Evolutionary conservation across 2,113 vertebrate species (phyloP).

Genomic region (Rafetus swinhoei): DNA sequence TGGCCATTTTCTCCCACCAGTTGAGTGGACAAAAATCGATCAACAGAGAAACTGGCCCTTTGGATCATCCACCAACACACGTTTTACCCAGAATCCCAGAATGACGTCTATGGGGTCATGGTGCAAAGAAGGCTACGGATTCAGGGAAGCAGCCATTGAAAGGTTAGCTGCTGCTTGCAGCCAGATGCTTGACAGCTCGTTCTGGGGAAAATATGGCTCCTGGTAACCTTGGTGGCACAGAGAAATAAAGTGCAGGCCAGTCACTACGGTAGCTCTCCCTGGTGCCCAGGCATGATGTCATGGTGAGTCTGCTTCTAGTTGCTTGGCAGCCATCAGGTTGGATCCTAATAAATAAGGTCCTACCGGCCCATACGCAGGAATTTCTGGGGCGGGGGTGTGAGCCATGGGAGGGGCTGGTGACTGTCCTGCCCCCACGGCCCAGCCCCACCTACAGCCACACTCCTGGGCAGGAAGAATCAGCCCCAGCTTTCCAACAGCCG

Average conservation of each 20-base stretch:
- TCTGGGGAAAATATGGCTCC: neutral
- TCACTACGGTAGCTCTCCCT: neutral
- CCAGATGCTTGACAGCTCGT: neutral
- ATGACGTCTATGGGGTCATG: neutral
- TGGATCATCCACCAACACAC: constrained; percentile 39
- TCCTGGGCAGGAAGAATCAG: too few relatives aligned
- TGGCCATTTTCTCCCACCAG: neutral
- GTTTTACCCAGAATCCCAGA: constrained; percentile 12
- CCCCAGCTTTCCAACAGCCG: too few relatives aligned
- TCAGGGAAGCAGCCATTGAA: constrained; percentile 11
- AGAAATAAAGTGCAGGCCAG: neutral
- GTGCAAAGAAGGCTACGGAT: constrained; percentile 39
- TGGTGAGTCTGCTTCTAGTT: neutral
- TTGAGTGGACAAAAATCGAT: neutral
- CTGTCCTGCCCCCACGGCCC: too few relatives aligned
- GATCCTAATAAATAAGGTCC: neutral
- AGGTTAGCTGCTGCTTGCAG: constrained; percentile 29
- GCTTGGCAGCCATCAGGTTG: neutral
- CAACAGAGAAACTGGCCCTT: constrained; percentile 14
- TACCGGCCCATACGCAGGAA: too few relatives aligned
- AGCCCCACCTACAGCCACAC: too few relatives aligned
- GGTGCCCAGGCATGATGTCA: neutral
- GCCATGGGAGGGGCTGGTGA: too few relatives aligned
- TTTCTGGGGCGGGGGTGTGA: too few relatives aligned
- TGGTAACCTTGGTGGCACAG: neutral